phyloP scores from a whole-genome alignment of 2,888 invertebrate genomes.

The Cerceris ruficornis region DNA sequence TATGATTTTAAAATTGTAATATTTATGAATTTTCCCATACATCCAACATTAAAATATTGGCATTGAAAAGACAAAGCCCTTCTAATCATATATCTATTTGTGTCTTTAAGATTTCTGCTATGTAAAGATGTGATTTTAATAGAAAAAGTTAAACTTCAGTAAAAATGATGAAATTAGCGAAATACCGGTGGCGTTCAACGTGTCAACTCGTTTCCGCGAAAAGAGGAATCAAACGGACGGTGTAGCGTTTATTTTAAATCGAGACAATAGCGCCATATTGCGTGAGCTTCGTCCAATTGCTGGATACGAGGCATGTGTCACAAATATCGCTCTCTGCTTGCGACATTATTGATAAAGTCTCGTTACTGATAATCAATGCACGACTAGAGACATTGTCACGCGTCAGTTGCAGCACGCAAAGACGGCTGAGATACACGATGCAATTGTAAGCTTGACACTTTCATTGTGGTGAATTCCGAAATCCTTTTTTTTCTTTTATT shows the following conservation, averaged over 20 bases:
- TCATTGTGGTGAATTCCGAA: neutral
- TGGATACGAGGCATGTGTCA: neutral
- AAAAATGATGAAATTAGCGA: too few species aligned
- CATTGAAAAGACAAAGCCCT: too few species aligned
- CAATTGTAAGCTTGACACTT: neutral
- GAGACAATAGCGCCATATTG: neutral
- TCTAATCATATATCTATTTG: too few species aligned
- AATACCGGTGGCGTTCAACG: too few species aligned
- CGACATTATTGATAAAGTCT: constrained; percentile 20
- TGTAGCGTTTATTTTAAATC: constrained; percentile 10
- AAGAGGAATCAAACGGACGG: neutral
- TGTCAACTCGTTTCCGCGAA: neutral
- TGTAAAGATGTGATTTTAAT: too few species aligned
- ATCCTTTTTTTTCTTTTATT: too few species aligned
- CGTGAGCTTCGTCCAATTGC: neutral
- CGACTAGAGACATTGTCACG: neutral
- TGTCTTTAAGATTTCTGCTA: too few species aligned
- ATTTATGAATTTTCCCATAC: too few species aligned
- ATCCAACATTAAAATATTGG: too few species aligned
- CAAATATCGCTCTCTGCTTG: neutral
- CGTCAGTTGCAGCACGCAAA: neutral
- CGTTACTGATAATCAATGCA: neutral
- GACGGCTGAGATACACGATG: too few species aligned
- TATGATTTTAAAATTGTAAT: too few species aligned
- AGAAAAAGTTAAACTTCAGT: too few species aligned